Evolutionary conservation across 1,140 invertebrate species (phyloP), one percentile per base, ranked within the genome.

Genomic region (Formica selysi): DNA sequence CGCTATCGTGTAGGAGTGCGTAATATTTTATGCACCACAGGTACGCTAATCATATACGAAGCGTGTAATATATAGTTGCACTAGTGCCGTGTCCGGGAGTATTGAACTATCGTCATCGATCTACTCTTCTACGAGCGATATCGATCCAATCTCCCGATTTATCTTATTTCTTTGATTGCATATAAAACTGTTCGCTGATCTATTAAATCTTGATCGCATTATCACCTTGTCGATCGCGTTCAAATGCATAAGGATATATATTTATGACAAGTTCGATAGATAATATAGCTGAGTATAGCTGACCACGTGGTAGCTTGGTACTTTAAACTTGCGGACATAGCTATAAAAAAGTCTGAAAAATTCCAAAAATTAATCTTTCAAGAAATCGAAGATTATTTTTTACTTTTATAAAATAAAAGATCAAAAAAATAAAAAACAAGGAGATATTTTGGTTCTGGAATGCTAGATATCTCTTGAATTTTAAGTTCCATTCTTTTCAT

Each of bases 121-220:
- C 22, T 71, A 57, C 41, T 57, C 44, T 64, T 79, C 48, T 76
- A 57, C 32, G 74, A 74, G 32, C 78, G 22, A 81, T 81, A 70
- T 54, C 57, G 51, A 85, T 19, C 62, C 76, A 76, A 79, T 85
- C 76, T 62, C 61, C 61, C 76, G 70, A 64, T 79, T 76, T 85
- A 51, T 85, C 68, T 68, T 61, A 67, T 71, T 57, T 76, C 67
- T 83, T 86, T 48, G 44, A 62, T 16, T 44, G 87, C 22, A 26
- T 54, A 76, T 29, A 36, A 16, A 59, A 22, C 59, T 64, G 78
- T 87, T 61, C 26, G 10, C n/a, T 7, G 29, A 51, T 70, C 26
- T 32, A 79, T 62, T 74, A 68, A 44, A 65, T 84, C 48, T 76
- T 32, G 44, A 68, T 51, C 22, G 26, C 16, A 26, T 65, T 57